These are phyloP conservation scores for Melikaiella ostensackeni DNA, from an alignment of 2,888 invertebrate genomes.

Conservation along the genomic window DNA sequence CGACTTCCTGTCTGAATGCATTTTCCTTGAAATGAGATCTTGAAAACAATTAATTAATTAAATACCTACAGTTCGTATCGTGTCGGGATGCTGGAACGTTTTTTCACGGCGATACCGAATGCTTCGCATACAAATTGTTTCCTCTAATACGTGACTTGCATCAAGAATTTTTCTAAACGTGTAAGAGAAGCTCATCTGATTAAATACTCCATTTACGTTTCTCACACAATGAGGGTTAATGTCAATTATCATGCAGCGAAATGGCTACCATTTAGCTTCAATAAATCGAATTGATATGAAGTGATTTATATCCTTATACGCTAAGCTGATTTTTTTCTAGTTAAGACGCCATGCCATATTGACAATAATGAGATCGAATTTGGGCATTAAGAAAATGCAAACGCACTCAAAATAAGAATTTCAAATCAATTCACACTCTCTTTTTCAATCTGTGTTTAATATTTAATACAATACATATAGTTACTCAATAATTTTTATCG, in stretches of 20 bases:
- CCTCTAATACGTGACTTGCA: constrained; percentile 42
- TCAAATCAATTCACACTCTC: too few relatives aligned
- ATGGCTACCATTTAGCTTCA: not conserved
- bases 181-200: constrained; percentile 16
- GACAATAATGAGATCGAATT: too few relatives aligned
- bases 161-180: constrained; percentile 19
- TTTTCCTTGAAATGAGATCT: constrained; percentile 28
- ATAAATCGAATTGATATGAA: not conserved
- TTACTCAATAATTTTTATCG: too few relatives aligned
- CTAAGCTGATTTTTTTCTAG: not conserved
- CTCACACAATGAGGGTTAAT: constrained; percentile 16
- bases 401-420: too few relatives aligned
- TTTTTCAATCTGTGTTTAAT: too few relatives aligned
- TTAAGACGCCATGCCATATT: too few relatives aligned
- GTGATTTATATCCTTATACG: not conserved
- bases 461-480: too few relatives aligned
- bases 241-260: not conserved
- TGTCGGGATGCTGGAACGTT: constrained; percentile 39
- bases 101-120: constrained; percentile 43
- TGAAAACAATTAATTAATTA: constrained; percentile 47
- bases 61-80: constrained; percentile 43
- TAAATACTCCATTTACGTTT: constrained; percentile 17
- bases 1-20: not conserved
- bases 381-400: too few relatives aligned
- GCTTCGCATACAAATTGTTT: constrained; percentile 43